A percentile compares a stretch with the other conserved stretches of the same genome.
phyloP scores from a whole-genome alignment of 2,797 vertebrate species.

The Dendrocincla fuliginosa region DNA sequence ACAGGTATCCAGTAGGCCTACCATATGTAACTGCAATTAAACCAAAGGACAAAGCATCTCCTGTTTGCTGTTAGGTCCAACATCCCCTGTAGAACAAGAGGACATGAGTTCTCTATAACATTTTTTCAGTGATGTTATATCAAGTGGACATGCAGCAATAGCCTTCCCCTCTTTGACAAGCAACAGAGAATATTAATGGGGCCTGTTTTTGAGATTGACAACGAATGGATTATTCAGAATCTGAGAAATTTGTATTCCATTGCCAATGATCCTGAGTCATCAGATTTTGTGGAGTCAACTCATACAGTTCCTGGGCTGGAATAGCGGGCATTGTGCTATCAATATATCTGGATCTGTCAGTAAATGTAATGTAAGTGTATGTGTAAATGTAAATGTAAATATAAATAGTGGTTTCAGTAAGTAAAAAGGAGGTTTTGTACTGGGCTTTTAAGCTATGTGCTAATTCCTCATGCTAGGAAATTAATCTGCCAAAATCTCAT shows the following conservation, averaged over 20 bases:
- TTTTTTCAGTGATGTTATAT: neutral
- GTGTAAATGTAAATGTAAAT: neutral
- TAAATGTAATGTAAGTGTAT: neutral
- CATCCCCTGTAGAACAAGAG: neutral
- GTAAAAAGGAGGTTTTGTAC: neutral
- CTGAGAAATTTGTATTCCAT: neutral
- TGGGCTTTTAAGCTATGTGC: neutral
- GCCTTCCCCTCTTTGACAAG: constrained; percentile 27
- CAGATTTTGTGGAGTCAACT: neutral
- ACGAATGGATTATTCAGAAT: constrained; percentile 10
- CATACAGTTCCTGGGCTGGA: neutral
- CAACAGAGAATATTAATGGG: constrained; percentile 48
- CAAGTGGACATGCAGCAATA: neutral
- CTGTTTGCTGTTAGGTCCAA: neutral
- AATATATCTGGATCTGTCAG: neutral
- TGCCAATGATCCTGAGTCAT: neutral
- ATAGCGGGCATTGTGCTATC: neutral
- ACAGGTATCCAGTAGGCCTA: neutral
- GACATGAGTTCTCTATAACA: neutral
- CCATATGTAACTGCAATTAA: neutral
- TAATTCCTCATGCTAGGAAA: neutral
- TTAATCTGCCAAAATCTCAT: neutral
- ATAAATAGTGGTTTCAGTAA: neutral
- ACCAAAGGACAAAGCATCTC: neutral
- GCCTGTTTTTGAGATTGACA: neutral